phyloP scores from a whole-genome alignment of 2,797 vertebrate species.

The Babyrousa celebensis region DNA sequence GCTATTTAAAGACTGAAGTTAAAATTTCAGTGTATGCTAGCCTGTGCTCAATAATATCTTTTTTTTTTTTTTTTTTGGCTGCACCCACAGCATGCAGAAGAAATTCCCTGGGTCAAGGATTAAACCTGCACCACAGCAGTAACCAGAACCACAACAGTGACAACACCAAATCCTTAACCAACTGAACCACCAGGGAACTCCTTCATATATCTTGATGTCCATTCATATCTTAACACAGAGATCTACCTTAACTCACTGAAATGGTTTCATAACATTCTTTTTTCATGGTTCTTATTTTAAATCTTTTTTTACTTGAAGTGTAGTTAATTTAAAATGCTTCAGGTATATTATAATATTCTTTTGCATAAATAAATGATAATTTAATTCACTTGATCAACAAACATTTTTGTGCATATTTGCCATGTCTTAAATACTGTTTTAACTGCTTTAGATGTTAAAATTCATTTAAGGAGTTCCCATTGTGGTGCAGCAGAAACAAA shows the following conservation, averaged over 20 bases:
- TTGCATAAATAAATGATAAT: not conserved
- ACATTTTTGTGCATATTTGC: constrained; percentile 8
- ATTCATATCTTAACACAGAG: not conserved
- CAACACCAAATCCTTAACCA: too few species aligned
- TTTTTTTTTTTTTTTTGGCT: too few species aligned
- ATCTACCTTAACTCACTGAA: constrained; percentile 40
- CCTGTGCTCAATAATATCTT: not conserved
- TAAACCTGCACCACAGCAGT: too few species aligned
- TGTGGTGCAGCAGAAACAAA: too few species aligned
- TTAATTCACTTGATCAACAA: constrained; percentile 4
- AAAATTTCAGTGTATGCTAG: not conserved
- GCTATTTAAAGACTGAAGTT: constrained; percentile 3
- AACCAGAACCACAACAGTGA: too few species aligned
- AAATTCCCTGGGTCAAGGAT: too few species aligned
- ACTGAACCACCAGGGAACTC: too few species aligned
- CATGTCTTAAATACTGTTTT: not conserved
- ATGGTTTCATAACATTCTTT: not conserved
- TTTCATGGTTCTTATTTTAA: not conserved
- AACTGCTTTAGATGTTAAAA: constrained; percentile 8
- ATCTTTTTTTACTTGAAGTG: not conserved
- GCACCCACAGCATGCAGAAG: too few species aligned
- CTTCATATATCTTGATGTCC: not conserved
- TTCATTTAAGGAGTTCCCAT: not conserved
- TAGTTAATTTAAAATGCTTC: not conserved
- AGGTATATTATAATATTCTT: not conserved